These are phyloP conservation scores for Donacobius atricapilla DNA, from an alignment of 2,113 vertebrate genomes.

Conservation along the genomic window DNA sequence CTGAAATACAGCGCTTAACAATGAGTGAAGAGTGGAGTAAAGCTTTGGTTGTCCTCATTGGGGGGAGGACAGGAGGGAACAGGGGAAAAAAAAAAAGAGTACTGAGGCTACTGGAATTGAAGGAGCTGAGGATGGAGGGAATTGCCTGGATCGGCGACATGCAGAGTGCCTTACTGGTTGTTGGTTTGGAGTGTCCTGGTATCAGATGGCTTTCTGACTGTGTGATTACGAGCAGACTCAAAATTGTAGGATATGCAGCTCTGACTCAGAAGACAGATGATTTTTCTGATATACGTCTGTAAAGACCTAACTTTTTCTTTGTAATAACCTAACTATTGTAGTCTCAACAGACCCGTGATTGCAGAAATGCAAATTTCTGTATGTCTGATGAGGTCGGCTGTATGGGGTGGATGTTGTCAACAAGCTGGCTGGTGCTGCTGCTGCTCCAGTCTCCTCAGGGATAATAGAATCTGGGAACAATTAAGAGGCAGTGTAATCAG, in stretches of 20 bases:
- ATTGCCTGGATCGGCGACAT: neutral
- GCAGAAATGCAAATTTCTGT: constrained; percentile 37
- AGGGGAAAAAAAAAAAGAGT: neutral
- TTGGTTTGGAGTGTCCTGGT: neutral
- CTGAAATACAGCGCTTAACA: neutral
- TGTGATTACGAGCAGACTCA: neutral
- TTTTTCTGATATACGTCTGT: neutral
- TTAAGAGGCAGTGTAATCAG: constrained; percentile 54
- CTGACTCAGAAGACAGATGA: neutral
- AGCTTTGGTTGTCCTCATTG: neutral
- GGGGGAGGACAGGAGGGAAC: neutral
- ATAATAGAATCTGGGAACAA: constrained; percentile 66
- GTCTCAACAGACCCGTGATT: neutral
- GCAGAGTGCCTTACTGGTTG: neutral
- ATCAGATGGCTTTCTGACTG: neutral
- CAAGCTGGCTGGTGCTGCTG: constrained; percentile 39
- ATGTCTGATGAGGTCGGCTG: neutral
- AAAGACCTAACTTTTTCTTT: neutral
- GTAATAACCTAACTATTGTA: neutral
- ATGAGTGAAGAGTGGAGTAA: neutral
- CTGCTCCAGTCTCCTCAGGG: neutral
- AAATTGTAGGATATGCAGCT: neutral
- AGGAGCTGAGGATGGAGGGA: neutral
- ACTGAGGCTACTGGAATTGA: neutral
- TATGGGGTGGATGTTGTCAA: constrained; percentile 32